Conservation (phyloP, 2,888 invertebrate species). For the Dexiosoma caninum region DNA sequence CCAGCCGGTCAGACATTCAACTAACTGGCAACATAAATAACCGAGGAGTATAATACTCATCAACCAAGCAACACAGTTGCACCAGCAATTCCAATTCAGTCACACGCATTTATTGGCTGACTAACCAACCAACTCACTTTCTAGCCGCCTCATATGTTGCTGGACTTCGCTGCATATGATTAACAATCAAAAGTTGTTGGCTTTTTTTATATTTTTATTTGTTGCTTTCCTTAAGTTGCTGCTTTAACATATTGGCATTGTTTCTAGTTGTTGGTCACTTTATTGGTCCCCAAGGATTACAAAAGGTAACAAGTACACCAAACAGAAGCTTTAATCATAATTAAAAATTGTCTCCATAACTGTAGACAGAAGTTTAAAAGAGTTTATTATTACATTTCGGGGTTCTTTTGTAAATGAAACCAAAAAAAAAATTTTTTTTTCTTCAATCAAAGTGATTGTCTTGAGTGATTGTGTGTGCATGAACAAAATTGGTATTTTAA, state of each 20-base stretch:
- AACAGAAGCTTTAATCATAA: constrained; percentile 51
- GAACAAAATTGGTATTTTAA: too few relatives aligned
- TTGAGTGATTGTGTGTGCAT: too few relatives aligned
- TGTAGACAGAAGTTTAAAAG: background rate
- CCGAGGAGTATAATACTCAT: background rate
- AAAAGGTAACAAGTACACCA: constrained; percentile 30
- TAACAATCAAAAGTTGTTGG: constrained; percentile 60
- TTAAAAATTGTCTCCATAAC: constrained; percentile 3
- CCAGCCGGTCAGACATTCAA: background rate
- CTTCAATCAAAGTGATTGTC: too few relatives aligned
- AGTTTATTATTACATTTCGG: background rate
- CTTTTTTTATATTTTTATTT: background rate
- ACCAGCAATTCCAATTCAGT: background rate
- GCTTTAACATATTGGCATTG: constrained; percentile 37
- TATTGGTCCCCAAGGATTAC: constrained; percentile 65
- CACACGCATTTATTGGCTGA: background rate
- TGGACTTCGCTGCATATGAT: constrained; percentile 64
- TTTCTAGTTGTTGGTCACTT: constrained; percentile 51
- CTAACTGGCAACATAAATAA: constrained; percentile 10
- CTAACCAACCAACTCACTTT: background rate
- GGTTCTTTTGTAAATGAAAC: too few relatives aligned
- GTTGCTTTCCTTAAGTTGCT: background rate
- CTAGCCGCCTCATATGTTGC: background rate
- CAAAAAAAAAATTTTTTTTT: background rate
- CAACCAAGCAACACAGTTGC: background rate